A percentile compares a stretch with the other conserved stretches of the same genome.
Conservation (phyloP, 2,113 vertebrate species). For the Catharus bicknelli region DNA sequence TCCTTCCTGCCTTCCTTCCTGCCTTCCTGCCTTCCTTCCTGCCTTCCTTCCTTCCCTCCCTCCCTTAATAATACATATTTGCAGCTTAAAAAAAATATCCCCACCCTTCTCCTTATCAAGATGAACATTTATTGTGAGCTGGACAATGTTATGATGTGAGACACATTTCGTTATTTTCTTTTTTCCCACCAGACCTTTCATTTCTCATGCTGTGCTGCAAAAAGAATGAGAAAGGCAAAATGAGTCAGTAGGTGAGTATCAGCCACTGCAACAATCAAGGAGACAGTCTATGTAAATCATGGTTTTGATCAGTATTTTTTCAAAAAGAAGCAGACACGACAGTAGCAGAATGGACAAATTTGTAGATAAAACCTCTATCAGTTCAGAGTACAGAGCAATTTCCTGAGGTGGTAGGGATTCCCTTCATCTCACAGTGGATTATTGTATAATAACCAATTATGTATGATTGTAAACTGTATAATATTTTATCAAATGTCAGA, state of each 20-base stretch:
- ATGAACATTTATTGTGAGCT: neutral
- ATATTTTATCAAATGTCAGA: neutral
- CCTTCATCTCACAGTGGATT: neutral
- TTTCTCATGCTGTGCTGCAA: neutral
- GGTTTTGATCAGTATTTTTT: neutral
- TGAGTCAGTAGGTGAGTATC: neutral
- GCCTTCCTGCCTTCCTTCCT: no score
- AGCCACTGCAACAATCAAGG: neutral
- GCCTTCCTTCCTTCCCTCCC: no score
- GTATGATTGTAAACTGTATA: neutral
- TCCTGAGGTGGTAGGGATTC: neutral
- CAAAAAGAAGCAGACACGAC: neutral
- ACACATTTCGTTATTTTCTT: neutral
- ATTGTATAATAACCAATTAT: neutral
- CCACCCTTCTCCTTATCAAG: neutral
- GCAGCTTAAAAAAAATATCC: neutral
- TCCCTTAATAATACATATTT: neutral
- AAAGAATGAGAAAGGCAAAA: neutral
- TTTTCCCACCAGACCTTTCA: neutral
- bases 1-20: no score
- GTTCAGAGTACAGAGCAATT: neutral
- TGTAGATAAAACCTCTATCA: neutral
- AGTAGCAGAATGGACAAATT: neutral
- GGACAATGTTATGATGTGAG: neutral
- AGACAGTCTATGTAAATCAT: neutral